phyloP scores from a whole-genome alignment of 2,888 invertebrate species.

The Argyra leucocephala region DNA sequence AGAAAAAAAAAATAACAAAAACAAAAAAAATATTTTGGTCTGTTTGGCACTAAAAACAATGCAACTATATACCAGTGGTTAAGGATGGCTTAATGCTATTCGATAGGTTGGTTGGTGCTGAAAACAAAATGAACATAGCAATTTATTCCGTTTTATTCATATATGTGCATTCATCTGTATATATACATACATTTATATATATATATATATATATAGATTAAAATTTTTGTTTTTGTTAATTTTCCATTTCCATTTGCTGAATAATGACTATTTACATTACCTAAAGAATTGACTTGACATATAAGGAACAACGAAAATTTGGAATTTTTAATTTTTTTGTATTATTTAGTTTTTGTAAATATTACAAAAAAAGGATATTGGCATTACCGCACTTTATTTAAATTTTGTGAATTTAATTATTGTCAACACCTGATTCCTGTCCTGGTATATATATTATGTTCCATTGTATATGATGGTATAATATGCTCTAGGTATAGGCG shows the following conservation, averaged over 20 bases:
- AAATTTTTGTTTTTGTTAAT: not conserved
- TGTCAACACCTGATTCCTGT: conserved; percentile 1
- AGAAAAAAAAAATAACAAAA: no score
- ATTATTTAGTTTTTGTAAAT: not conserved
- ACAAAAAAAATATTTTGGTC: no score
- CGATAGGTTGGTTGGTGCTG: not conserved
- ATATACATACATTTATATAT: not conserved
- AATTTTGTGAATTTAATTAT: not conserved
- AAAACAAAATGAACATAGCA: not conserved
- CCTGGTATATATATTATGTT: no score
- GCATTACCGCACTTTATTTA: not conserved
- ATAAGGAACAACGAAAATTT: not conserved
- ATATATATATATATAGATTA: no score
- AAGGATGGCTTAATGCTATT: not conserved
- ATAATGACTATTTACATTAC: not conserved
- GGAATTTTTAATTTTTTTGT: not conserved
- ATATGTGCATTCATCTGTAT: not conserved
- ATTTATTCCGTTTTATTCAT: no score
- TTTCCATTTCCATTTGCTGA: not conserved
- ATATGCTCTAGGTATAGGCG: no score
- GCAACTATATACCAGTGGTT: no score
- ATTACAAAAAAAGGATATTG: not conserved
- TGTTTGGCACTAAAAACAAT: no score
- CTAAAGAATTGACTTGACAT: not conserved
- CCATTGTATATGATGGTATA: no score